Conservation (phyloP, 2,113 vertebrate genomes). For the Pluvialis apricaria region DNA sequence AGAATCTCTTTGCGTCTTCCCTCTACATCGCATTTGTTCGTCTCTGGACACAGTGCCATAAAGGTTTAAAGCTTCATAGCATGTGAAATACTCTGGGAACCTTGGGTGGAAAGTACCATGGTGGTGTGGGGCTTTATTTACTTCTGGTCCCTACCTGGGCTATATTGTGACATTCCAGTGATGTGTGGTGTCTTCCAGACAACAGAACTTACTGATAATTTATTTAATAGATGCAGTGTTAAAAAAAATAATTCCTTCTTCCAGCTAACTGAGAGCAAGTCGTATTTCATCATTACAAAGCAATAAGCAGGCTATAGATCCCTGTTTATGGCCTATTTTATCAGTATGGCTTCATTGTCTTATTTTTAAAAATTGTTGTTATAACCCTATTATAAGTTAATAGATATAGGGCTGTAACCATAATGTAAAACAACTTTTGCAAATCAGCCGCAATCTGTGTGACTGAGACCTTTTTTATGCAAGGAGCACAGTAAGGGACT, state of each 20-base stretch:
- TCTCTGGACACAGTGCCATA: rapidly evolving
- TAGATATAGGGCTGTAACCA: background rate
- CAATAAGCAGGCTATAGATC: conserved; percentile 31
- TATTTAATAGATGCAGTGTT: background rate
- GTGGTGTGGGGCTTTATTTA: background rate
- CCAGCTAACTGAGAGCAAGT: background rate
- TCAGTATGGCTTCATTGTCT: conserved; percentile 30
- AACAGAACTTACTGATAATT: background rate
- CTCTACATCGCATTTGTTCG: background rate
- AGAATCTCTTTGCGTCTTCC: background rate
- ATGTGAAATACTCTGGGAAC: background rate
- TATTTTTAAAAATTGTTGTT: conserved; percentile 24
- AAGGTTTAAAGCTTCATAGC: background rate
- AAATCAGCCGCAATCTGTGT: background rate
- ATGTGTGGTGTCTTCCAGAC: background rate
- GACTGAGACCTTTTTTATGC: background rate
- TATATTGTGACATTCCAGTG: background rate
- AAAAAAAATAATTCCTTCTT: background rate
- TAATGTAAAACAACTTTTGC: background rate
- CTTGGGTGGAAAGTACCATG: background rate
- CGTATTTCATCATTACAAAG: conserved; percentile 35
- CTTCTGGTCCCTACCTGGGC: background rate
- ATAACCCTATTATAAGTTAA: background rate
- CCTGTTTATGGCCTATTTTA: conserved; percentile 22
- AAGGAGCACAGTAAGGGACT: background rate